Evolutionary conservation across 2,888 invertebrate genomes (phyloP).

Genomic region (Hydrotaea cyrtoneurina): DNA sequence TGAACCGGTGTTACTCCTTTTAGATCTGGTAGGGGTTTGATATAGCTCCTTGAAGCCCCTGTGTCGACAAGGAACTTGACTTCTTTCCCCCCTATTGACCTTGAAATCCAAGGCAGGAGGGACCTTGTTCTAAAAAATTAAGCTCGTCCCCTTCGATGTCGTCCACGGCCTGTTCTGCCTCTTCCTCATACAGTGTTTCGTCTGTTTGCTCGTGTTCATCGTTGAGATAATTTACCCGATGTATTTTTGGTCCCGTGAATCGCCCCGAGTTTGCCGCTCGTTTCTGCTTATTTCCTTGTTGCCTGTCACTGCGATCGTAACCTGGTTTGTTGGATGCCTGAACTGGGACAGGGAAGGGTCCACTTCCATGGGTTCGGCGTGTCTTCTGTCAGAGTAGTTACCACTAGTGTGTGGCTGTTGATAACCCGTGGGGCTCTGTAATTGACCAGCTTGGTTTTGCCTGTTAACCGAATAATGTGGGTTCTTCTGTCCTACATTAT

Average conservation of each 20-base stretch:
- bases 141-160: background rate
- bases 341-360: background rate
- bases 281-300: background rate
- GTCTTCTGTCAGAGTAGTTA: background rate
- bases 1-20: too few relatives aligned
- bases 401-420: background rate
- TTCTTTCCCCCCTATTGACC: constrained; percentile 1
- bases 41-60: background rate
- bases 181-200: background rate
- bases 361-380: background rate
- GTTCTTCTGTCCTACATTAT: constrained; percentile 23
- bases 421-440: constrained; percentile 24
- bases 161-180: background rate
- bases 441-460: constrained; percentile 8
- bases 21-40: background rate
- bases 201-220: background rate
- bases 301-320: background rate
- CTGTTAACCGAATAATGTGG: constrained; percentile 7
- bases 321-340: background rate
- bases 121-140: background rate
- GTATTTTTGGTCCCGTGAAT: background rate
- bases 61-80: background rate
- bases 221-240: constrained; percentile 8
- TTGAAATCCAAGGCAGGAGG: background rate
- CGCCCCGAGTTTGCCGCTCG: background rate